Evolutionary conservation across 2,888 invertebrate genomes (phyloP).

Genomic region (Xestia ashworthii): DNA sequence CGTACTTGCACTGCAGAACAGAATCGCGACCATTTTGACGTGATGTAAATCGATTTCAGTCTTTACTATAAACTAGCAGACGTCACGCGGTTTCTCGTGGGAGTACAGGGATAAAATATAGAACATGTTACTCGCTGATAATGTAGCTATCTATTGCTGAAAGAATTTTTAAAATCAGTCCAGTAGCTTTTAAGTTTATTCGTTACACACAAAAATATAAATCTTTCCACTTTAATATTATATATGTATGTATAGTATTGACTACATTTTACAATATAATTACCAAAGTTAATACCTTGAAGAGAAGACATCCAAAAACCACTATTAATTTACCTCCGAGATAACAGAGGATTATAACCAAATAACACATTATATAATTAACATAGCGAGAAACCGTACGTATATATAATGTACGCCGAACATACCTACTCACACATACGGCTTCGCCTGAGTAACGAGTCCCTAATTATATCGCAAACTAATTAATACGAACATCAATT

Average conservation of each 20-base stretch:
- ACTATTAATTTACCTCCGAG: not conserved
- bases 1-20: not conserved
- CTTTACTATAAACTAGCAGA: not conserved
- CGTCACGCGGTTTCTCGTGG: too few relatives aligned
- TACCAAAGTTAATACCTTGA: not conserved
- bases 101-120: too few relatives aligned
- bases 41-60: not conserved
- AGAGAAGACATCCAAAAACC: not conserved
- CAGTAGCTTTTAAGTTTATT: too few relatives aligned
- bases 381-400: constrained; percentile 11
- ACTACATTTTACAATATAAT: not conserved
- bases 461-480: constrained; percentile 59
- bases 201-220: too few relatives aligned
- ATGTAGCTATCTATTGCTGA: too few relatives aligned
- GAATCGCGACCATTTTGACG: not conserved
- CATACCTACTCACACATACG: constrained; percentile 26
- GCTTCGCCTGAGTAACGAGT: constrained; percentile 44
- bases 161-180: too few relatives aligned
- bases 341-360: not conserved
- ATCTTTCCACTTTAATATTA: too few relatives aligned
- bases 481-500: constrained; percentile 58
- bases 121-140: too few relatives aligned
- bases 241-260: too few relatives aligned
- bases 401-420: not conserved
- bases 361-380: constrained; percentile 29